Percentiles rank a stretch among this genome's conserved stretches.
Conservation (phyloP, 2,888 invertebrate genomes). For the Drosophila vallismaia region DNA sequence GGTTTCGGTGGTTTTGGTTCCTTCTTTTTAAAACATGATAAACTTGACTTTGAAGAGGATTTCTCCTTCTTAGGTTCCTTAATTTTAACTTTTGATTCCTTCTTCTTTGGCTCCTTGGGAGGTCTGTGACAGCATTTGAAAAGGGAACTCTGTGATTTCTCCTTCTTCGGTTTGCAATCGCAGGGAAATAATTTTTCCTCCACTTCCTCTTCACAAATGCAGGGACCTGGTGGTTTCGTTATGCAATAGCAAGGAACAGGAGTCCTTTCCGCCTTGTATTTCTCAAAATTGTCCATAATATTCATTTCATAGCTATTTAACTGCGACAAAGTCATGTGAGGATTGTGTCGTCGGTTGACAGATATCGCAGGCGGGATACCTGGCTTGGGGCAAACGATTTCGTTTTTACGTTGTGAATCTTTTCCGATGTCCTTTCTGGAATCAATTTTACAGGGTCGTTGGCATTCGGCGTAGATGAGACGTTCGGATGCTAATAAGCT, state of each 20-base stretch:
- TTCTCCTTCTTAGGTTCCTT: neutral
- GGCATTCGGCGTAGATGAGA: neutral
- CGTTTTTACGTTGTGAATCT: neutral
- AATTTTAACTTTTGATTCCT: neutral
- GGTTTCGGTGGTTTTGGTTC: neutral
- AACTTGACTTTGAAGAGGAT: neutral
- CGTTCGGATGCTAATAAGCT: neutral
- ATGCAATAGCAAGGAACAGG: neutral
- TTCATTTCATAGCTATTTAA: constrained; percentile 38
- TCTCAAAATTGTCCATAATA: constrained; percentile 18
- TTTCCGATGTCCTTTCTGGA: neutral
- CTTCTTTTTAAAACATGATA: neutral
- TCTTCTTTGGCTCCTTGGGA: neutral
- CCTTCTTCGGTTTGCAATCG: neutral
- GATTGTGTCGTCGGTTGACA: constrained; percentile 4
- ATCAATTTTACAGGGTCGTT: neutral
- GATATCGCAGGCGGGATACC: neutral
- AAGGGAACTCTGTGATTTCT: neutral
- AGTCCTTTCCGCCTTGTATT: neutral
- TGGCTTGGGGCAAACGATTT: neutral
- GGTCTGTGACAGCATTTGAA: no score
- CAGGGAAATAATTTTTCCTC: neutral
- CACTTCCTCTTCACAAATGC: neutral
- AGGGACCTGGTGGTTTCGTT: neutral
- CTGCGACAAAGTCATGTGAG: neutral